A percentile compares a stretch with the other conserved stretches of the same genome.
Evolutionary conservation across 2,888 invertebrate genomes (phyloP).

Genomic region (Nemoura dubitans): DNA sequence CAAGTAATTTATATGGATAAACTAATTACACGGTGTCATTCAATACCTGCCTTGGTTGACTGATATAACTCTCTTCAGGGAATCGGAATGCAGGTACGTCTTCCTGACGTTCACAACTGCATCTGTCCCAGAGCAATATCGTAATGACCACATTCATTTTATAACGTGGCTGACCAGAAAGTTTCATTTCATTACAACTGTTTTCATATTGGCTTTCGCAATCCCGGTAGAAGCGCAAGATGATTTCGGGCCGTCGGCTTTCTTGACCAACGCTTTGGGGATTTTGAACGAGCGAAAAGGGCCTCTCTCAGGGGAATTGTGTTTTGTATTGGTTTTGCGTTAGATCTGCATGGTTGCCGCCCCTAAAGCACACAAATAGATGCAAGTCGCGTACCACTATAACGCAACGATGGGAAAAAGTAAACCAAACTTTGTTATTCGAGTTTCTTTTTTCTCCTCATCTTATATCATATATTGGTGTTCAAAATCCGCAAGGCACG

Average conservation of each 20-base stretch:
- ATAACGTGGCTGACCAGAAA: neutral
- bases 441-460: neutral
- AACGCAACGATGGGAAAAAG: conserved; percentile 9
- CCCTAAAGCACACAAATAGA: conserved; percentile 12
- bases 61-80: too few relatives aligned
- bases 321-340: neutral
- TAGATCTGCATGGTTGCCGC: neutral
- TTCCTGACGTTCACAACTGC: neutral
- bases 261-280: neutral
- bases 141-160: neutral
- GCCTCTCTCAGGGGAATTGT: neutral
- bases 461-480: conserved; percentile 17
- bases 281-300: neutral
- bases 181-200: neutral
- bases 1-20: neutral
- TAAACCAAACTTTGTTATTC: conserved; percentile 13
- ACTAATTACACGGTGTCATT: neutral
- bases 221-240: neutral
- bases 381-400: neutral
- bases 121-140: neutral
- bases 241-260: neutral
- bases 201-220: neutral
- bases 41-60: neutral
- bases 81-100: neutral
- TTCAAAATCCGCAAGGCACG: neutral